Percentiles rank a stretch among this genome's conserved stretches.
These are phyloP conservation scores for Octonoba sinensis DNA, from an alignment of 2,888 invertebrate species.

Conservation along the genomic window DNA sequence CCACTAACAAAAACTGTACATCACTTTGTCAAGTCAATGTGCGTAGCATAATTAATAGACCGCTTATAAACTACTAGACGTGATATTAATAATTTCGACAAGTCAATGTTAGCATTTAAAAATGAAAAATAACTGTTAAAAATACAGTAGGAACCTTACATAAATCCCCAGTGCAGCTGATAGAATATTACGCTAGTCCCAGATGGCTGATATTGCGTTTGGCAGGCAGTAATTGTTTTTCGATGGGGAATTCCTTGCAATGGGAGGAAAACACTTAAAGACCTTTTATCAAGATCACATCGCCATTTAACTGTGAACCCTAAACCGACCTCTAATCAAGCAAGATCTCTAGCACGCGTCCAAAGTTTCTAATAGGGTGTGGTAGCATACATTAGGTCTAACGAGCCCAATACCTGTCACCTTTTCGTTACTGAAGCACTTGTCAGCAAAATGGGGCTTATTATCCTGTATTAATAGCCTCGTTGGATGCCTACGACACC, in stretches of 20 bases:
- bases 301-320: conserved; percentile 23
- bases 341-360: conserved; percentile 27
- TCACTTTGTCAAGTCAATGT: no score
- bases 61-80: no score
- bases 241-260: neutral
- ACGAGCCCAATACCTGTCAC: conserved; percentile 47
- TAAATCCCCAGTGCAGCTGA: neutral
- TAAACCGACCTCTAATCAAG: conserved; percentile 28
- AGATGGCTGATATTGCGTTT: neutral
- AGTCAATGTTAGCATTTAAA: no score
- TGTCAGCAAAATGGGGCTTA: conserved; percentile 41
- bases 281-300: conserved; percentile 16
- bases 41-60: no score
- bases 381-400: conserved; percentile 40
- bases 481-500: conserved; percentile 36
- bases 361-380: conserved; percentile 35
- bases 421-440: conserved; percentile 31
- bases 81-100: no score
- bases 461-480: conserved; percentile 52
- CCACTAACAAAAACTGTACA: no score
- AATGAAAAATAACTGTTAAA: no score
- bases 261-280: conserved; percentile 31
- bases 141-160: no score
- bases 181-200: neutral
- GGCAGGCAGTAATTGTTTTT: conserved; percentile 3